Percentiles rank a stretch among this genome's conserved stretches.
Evolutionary conservation across 2,113 vertebrate species (phyloP).

Genomic region (Ageneiosus marmoratus): DNA sequence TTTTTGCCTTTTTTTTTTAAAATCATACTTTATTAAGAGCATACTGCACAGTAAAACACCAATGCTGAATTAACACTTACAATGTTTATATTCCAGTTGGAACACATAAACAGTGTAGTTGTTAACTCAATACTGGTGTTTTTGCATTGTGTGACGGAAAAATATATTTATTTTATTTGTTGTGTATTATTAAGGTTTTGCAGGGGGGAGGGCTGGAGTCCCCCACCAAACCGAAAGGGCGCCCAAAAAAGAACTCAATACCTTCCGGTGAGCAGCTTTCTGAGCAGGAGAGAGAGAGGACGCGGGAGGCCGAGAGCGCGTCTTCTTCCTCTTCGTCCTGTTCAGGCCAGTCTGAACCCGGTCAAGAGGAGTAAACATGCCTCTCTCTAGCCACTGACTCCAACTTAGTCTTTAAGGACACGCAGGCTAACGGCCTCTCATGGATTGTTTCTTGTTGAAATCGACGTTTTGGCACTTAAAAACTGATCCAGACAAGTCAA

Average conservation of each 20-base stretch:
- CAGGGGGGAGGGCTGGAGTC: conserved; percentile 96
- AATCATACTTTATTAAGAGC: background rate
- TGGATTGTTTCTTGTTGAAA: conserved; percentile 45
- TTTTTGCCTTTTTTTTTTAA: background rate
- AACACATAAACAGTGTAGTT: too few relatives aligned
- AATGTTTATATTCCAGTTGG: too few relatives aligned
- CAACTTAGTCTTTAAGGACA: conserved; percentile 38
- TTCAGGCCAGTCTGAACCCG: conserved; percentile 69
- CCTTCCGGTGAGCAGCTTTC: conserved; percentile 94
- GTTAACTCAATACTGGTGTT: too few relatives aligned
- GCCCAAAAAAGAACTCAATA: conserved; percentile 98
- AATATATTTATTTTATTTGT: background rate
- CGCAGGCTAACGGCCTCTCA: conserved; percentile 17
- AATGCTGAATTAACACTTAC: too few relatives aligned
- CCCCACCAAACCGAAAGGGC: conserved; percentile 95
- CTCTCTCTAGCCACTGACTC: conserved; percentile 11
- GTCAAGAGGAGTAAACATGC: conserved; percentile 79
- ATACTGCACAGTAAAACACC: too few relatives aligned
- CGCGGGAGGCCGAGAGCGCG: conserved; percentile 73
- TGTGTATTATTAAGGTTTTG: conserved; percentile 77
- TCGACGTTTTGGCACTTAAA: conserved; percentile 55
- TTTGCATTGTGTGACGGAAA: too few relatives aligned
- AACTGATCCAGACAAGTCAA: conserved; percentile 33
- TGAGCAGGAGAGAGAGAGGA: conserved; percentile 86
- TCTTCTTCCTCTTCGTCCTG: conserved; percentile 61